Base-by-base conservation (phyloP, 2,113 vertebrate genomes). In the Sardina pilchardus region DNA sequence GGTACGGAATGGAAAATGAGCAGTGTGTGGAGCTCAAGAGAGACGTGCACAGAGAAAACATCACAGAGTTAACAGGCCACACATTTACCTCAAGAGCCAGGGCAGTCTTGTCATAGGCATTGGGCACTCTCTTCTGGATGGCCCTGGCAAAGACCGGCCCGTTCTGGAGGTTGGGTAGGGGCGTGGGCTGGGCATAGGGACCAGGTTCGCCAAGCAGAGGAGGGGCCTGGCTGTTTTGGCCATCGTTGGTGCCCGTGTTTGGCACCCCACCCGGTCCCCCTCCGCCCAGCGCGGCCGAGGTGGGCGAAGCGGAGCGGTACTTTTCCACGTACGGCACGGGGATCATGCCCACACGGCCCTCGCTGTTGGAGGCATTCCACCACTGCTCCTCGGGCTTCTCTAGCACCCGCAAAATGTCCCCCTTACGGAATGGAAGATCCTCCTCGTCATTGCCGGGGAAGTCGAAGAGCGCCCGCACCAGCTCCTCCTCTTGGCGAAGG, bases 381-480 rank as follows among this genome's bases (percentile, higher is more conserved):
- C 98, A 99, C 91, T 99, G 98, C 94, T 99, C 98, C 96, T 99
- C 98, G 21, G 98, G 98, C 85, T 99, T 99, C 94, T 99, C 98
- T 63, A 98, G 93, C 90, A 99, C 97, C 88, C 94, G 95, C 87
- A 99, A 95, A 80, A 99, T 93, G 89, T 99, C 98, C 75, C 98
- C 97, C 95, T 98, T 99, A 93, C 97, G 96, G 95, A 99, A 99
- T 1, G 98, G 98, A 88, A 99, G 97, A 89, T 99, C 98, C 96
- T 99, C 98, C 9, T 99, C 98, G 21, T 99, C 98, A 9, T 99
- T 99, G 89, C 98, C 98, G 59, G 96, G 97, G 95, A 99, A 99
- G 95, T 99, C 98, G 89, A 99, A 99, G 86, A 99, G 97, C 24
- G 98, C 98, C 71, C 98, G 96, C 81, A 99, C 98, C 81, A 95